phyloP scores from a whole-genome alignment of 2,113 vertebrate species.

The Anarhynchus alexandrinus region DNA sequence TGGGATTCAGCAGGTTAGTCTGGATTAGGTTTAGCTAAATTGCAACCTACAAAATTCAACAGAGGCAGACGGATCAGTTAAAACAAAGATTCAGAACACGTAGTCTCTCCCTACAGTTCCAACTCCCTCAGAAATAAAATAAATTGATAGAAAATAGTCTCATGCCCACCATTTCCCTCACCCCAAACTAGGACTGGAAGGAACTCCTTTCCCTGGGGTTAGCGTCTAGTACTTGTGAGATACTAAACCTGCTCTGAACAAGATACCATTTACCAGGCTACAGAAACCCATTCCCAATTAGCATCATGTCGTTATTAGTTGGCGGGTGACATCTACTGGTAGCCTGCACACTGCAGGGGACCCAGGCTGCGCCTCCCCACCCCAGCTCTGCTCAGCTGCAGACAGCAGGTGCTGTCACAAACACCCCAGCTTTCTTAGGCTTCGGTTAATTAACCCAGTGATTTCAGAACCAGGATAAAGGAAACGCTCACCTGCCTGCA shows the following conservation, averaged over 20 bases:
- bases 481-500: not conserved
- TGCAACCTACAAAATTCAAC: not conserved
- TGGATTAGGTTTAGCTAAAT: not conserved
- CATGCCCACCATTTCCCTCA: not conserved
- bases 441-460: not conserved
- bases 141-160: not conserved
- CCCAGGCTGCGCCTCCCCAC: not conserved
- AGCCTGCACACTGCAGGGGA: not conserved
- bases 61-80: not conserved
- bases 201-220: not conserved
- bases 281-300: not conserved
- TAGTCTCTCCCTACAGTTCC: not conserved
- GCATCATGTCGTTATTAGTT: not conserved
- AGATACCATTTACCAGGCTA: no score
- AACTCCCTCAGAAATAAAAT: not conserved
- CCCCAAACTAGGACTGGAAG: no score
- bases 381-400: not conserved
- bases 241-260: not conserved
- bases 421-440: not conserved
- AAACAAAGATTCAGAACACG: not conserved
- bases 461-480: not conserved
- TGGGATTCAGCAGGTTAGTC: not conserved
- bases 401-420: not conserved
- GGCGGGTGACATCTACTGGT: conserved; percentile 2
- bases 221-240: not conserved